Conservation (phyloP, 2,888 invertebrate species). For the Eilema griseolum region DNA sequence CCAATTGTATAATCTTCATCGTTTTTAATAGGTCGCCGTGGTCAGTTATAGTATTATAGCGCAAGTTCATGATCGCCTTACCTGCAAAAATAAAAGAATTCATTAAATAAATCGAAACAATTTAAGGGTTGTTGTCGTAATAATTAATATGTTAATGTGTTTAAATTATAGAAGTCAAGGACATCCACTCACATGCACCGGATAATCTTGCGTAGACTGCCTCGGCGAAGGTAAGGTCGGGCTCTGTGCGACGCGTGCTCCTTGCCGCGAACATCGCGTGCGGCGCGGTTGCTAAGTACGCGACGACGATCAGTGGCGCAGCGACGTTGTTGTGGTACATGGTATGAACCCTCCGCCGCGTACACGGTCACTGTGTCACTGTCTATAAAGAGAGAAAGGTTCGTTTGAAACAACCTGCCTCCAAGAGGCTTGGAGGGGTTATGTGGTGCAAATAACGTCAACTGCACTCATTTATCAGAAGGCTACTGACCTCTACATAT, state of each 20-base stretch:
- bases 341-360: conserved; percentile 74
- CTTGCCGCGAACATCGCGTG: conserved; percentile 50
- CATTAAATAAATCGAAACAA: conserved; percentile 11
- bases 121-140: neutral
- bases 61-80: conserved; percentile 80
- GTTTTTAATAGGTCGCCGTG: conserved; percentile 73
- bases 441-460: conserved; percentile 71
- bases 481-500: conserved; percentile 56
- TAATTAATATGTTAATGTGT: conserved; percentile 13
- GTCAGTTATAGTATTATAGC: conserved; percentile 66
- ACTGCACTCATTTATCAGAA: conserved; percentile 58
- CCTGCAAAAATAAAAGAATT: conserved; percentile 63
- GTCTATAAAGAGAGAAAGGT: conserved; percentile 80
- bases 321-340: conserved; percentile 70
- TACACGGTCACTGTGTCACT: conserved; percentile 84
- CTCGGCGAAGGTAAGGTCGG: conserved; percentile 77
- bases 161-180: conserved; percentile 50
- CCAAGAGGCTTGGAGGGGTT: conserved; percentile 69
- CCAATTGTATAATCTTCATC: conserved; percentile 74
- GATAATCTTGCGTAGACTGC: conserved; percentile 77
- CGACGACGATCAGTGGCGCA: conserved; percentile 61
- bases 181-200: conserved; percentile 77
- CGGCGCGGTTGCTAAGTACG: conserved; percentile 50
- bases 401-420: conserved; percentile 59
- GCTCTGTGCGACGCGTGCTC: conserved; percentile 40